Evolutionary conservation across 2,888 invertebrate genomes (phyloP).

Genomic region (Tinea semifulvella): DNA sequence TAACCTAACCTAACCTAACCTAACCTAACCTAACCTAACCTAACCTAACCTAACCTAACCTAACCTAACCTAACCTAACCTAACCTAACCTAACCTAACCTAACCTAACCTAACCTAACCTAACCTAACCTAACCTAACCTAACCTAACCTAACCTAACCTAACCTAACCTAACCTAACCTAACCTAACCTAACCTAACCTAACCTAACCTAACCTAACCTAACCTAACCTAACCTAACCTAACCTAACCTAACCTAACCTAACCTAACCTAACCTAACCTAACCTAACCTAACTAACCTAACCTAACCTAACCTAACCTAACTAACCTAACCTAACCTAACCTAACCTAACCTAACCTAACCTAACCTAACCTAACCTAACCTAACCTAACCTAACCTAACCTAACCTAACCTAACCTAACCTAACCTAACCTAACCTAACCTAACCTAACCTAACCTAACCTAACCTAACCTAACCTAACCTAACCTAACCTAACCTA

Average conservation of each 20-base stretch:
- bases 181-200: not conserved
- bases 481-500: conserved; percentile 15
- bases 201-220: conserved; percentile 12
- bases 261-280: conserved; percentile 12
- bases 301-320: conserved; percentile 12
- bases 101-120: not conserved
- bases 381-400: conserved; percentile 18
- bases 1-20: not conserved
- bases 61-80: not conserved
- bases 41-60: not conserved
- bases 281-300: conserved; percentile 13
- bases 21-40: not conserved
- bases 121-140: not conserved
- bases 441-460: conserved; percentile 20
- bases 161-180: not conserved
- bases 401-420: conserved; percentile 19
- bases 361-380: conserved; percentile 20
- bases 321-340: conserved; percentile 18
- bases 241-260: conserved; percentile 12
- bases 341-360: conserved; percentile 16
- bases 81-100: not conserved
- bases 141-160: not conserved
- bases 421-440: conserved; percentile 21
- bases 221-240: conserved; percentile 17
- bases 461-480: conserved; percentile 19